Conservation (phyloP, 2,888 invertebrate species). For the Erpobdella octoculata region DNA sequence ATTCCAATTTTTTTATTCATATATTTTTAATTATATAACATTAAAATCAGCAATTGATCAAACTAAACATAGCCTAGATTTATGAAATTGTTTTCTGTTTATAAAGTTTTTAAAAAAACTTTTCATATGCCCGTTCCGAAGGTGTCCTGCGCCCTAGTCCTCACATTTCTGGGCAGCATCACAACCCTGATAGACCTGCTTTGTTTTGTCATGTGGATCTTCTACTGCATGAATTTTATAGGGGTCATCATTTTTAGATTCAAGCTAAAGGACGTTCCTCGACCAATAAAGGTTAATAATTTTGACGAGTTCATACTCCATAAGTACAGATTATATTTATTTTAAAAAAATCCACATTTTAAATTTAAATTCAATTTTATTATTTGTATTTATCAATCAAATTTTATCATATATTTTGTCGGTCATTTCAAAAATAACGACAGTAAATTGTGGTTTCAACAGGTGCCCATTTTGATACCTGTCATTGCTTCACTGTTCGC, state of each 20-base stretch:
- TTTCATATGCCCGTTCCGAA: too few relatives aligned
- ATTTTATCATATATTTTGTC: background rate
- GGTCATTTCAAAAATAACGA: too few relatives aligned
- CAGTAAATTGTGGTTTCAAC: too few relatives aligned
- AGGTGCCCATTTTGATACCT: slow-evolving; percentile 69
- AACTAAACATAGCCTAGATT: too few relatives aligned
- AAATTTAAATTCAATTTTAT: too few relatives aligned
- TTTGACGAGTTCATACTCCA: too few relatives aligned
- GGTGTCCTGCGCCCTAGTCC: background rate
- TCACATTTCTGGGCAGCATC: slow-evolving; percentile 65
- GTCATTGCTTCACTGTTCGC: slow-evolving; percentile 79
- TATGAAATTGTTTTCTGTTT: too few relatives aligned
- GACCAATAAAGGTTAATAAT: slow-evolving; percentile 15
- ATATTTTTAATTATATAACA: background rate
- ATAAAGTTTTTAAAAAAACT: too few relatives aligned
- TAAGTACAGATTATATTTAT: too few relatives aligned
- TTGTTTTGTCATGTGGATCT: slow-evolving; percentile 95
- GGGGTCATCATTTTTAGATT: slow-evolving; percentile 79
- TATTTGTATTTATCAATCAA: too few relatives aligned
- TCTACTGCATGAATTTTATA: slow-evolving; percentile 88
- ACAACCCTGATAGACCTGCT: slow-evolving; percentile 92
- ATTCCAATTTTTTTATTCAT: background rate
- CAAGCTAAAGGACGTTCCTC: background rate
- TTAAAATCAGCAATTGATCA: too few relatives aligned
- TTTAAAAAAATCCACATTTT: too few relatives aligned